Evolutionary conservation across 1,140 invertebrate genomes (phyloP), one percentile per base, ranked within the genome.

Genomic region (Dendrolimus punctatus): DNA sequence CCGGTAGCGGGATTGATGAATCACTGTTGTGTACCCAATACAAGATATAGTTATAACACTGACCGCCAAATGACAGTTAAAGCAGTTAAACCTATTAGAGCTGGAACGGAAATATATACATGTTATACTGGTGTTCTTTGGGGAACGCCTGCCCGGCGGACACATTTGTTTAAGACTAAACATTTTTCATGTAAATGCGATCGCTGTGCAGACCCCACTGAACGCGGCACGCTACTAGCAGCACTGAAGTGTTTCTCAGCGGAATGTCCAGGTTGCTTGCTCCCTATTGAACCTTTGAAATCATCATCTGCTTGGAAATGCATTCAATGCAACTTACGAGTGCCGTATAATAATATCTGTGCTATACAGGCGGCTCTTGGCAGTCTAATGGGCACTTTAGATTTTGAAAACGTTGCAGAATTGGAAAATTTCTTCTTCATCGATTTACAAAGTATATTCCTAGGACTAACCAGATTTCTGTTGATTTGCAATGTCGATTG

Each of bases 21-120:
- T 77, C 94, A 95, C 68, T 89, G 87, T 40, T 96, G 95, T 67
- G 82, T 88, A 6, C 92, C 94, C 2, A 96, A 95, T 70, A 93
- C 93, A 0, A 89, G 89, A 10, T 92, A 94, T 57, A 85, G 88
- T 43, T 93, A 91, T 57, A 90, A 91, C 58, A 66, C 78, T 5
- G 71, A 89, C 5, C 87, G 88, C 10, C 81, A 88, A 39, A 91
- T 95, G 78, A 83, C 89, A 8, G 89, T 93, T 0, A 90, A 86
- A 62, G 91, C 93, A 5, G 87, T 90, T 0, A 84, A 89, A 46
- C 80, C 88, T 5, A 95, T 96, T 48, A 62, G 73, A 9, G 76
- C 87, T 46, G 93, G 92, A 6, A 78, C 89, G 6, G 93, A 94
- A 78, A 89, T 96, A 44, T 92, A 91, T 41, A 92, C 92, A 53